These are phyloP conservation scores for Noctilio leporinus DNA, from an alignment of 2,113 vertebrate genomes.

Conservation along the genomic window DNA sequence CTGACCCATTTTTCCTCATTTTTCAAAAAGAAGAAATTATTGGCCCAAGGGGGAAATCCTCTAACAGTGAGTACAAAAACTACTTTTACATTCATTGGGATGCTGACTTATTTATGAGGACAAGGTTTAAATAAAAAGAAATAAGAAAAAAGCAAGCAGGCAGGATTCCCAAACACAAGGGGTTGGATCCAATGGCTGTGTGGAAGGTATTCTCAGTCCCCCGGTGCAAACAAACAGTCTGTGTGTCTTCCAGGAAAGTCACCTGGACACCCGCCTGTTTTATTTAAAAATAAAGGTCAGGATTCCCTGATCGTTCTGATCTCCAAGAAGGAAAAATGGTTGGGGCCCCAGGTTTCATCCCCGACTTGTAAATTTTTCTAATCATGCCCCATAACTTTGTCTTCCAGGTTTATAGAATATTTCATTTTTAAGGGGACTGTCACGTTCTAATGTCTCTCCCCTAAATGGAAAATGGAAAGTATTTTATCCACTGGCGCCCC, in stretches of 20 bases:
- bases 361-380: neutral
- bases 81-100: neutral
- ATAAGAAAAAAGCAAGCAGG: neutral
- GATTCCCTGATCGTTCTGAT: neutral
- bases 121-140: neutral
- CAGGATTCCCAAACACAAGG: neutral
- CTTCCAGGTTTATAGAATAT: constrained; percentile 30
- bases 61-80: neutral
- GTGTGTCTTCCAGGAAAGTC: neutral
- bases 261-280: neutral
- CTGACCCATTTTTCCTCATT: neutral
- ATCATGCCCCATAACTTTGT: neutral
- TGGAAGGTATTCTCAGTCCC: neutral
- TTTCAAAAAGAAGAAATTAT: neutral
- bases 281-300: constrained; percentile 28
- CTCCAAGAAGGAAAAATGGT: neutral
- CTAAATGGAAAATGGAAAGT: constrained; percentile 51
- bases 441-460: constrained; percentile 23
- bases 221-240: neutral
- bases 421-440: constrained; percentile 49
- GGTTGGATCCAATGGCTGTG: neutral
- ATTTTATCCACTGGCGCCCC: no score
- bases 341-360: neutral
- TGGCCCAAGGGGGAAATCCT: neutral
- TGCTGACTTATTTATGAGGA: constrained; percentile 31